Percentiles rank a stretch among this genome's conserved stretches.
Conservation (phyloP, 2,797 vertebrate genomes). For the Artibeus lituratus region DNA sequence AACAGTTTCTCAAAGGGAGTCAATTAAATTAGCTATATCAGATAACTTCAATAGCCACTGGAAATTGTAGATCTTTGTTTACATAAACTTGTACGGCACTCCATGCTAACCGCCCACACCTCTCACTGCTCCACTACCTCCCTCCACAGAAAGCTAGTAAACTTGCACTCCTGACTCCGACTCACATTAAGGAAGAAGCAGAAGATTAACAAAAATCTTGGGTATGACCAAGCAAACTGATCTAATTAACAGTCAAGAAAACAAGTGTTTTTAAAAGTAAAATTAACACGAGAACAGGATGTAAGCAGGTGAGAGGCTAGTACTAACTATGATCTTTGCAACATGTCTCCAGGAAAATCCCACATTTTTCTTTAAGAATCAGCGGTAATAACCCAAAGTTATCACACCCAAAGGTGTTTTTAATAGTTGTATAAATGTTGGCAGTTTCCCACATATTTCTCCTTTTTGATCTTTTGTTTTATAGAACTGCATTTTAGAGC, state of each 20-base stretch:
- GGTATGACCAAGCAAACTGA: constrained; percentile 13
- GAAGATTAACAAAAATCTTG: constrained; percentile 10
- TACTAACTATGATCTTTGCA: constrained; percentile 1
- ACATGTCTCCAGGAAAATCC: neutral
- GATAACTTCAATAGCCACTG: neutral
- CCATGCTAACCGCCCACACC: rapidly evolving
- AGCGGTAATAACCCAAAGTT: neutral
- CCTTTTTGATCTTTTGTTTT: constrained; percentile 27
- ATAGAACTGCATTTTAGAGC: neutral
- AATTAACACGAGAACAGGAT: constrained; percentile 6
- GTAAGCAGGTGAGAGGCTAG: neutral
- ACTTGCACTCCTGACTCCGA: neutral
- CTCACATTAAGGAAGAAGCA: neutral
- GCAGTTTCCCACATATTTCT: neutral
- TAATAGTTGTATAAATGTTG: neutral
- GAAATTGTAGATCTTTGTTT: neutral
- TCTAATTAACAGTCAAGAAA: neutral
- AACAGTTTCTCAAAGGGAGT: constrained; percentile 5
- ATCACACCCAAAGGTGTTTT: neutral
- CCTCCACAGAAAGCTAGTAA: neutral
- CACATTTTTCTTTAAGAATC: constrained; percentile 31
- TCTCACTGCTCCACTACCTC: neutral
- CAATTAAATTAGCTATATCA: constrained; percentile 7
- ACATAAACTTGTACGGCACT: neutral
- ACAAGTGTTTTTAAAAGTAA: neutral